These are phyloP conservation scores for Netelia fuscicornis DNA, from an alignment of 2,888 invertebrate species.

Conservation along the genomic window DNA sequence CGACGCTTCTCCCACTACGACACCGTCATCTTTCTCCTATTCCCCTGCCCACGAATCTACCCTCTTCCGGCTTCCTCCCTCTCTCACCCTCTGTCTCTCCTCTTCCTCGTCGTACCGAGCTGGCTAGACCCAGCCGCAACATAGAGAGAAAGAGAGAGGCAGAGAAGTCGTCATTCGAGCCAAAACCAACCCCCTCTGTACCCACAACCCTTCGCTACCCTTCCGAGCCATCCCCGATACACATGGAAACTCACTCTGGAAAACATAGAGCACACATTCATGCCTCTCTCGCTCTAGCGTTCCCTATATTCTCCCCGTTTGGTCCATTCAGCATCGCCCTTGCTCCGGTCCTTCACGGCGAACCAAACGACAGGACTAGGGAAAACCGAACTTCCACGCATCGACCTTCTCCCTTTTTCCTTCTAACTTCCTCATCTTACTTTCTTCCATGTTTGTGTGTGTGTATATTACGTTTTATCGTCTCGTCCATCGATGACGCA, in stretches of 20 bases:
- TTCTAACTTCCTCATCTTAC: background rate
- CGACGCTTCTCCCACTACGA: slow-evolving; percentile 48
- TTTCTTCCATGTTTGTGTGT: background rate
- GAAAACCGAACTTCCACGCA: slow-evolving; percentile 2
- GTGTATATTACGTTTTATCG: background rate
- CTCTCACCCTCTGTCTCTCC: slow-evolving; percentile 1
- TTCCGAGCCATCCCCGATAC: background rate
- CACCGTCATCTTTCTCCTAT: slow-evolving; percentile 36
- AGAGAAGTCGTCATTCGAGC: slow-evolving; percentile 9
- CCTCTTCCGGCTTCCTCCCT: slow-evolving; percentile 41
- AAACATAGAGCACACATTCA: slow-evolving; percentile 12
- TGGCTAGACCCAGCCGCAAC: slow-evolving; percentile 32
- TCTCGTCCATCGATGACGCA: slow-evolving; percentile 39
- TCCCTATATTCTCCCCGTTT: background rate
- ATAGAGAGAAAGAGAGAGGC: slow-evolving; percentile 48
- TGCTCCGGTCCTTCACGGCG: background rate
- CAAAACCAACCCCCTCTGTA: slow-evolving; percentile 23
- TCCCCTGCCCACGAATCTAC: slow-evolving; percentile 36
- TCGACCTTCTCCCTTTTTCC: background rate
- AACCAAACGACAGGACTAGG: background rate
- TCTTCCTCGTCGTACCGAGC: background rate
- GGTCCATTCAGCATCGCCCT: slow-evolving; percentile 56
- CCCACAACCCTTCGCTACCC: background rate
- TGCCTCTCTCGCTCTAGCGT: slow-evolving; percentile 2
- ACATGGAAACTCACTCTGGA: slow-evolving; percentile 35